A percentile compares a stretch with the other conserved stretches of the same genome.
Evolutionary conservation across 2,113 vertebrate genomes (phyloP).

Genomic region (Choloepus hoffmanni): DNA sequence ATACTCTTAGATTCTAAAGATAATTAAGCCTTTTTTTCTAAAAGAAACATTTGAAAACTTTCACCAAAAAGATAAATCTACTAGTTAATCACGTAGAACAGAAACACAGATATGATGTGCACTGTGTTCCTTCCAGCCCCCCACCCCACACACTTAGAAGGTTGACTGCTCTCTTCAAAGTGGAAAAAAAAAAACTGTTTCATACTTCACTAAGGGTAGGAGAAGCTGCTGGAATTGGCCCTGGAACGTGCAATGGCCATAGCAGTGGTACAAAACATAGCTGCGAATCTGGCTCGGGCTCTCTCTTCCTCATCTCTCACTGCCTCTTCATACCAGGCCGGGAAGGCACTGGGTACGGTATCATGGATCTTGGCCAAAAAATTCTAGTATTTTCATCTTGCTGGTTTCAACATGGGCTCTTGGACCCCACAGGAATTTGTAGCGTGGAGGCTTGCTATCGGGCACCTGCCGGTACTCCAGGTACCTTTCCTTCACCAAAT

Average conservation of each 20-base stretch:
- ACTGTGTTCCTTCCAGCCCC: not conserved
- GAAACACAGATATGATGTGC: not conserved
- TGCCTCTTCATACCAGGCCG: constrained; percentile 37
- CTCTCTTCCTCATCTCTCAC: constrained; percentile 9
- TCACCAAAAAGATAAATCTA: not conserved
- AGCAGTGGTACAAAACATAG: not conserved
- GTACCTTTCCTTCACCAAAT: not conserved
- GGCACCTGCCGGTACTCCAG: not conserved
- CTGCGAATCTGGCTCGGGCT: not conserved
- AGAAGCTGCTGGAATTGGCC: not conserved
- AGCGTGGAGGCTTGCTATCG: not conserved
- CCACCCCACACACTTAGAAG: not conserved
- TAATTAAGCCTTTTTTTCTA: not conserved
- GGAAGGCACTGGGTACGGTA: constrained; percentile 7
- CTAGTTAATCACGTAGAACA: not conserved
- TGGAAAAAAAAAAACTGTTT: not conserved
- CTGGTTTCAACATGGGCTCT: not conserved
- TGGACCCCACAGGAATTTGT: constrained; percentile 54
- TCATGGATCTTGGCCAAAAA: constrained; percentile 13
- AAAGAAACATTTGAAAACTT: constrained; percentile 22
- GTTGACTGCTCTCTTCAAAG: not conserved
- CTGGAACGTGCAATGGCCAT: fast-evolving
- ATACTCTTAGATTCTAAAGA: constrained; percentile 20
- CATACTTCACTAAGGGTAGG: not conserved
- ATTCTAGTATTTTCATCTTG: constrained; percentile 58